Conservation (phyloP, 2,797 vertebrate species). For the Ptychobarbus kaznakovi region DNA sequence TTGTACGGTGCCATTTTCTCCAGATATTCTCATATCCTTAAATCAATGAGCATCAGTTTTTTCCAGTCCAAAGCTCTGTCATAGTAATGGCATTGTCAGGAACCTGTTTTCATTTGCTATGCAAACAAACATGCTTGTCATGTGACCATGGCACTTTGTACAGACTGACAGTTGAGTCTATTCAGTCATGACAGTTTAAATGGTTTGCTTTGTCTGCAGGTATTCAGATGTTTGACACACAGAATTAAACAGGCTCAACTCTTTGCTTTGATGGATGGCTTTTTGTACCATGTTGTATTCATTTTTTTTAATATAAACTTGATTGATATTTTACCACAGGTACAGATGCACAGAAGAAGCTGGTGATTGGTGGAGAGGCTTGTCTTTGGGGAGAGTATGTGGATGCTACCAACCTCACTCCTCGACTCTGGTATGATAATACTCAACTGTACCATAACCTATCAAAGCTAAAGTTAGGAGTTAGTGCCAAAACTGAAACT, state of each 20-base stretch:
- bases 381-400: slow-evolving; percentile 98
- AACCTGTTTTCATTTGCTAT: neutral
- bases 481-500: neutral
- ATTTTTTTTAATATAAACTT: neutral
- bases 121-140: slow-evolving; percentile 8
- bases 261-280: neutral
- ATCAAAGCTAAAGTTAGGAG: neutral
- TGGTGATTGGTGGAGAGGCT: slow-evolving; percentile 95
- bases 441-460: neutral
- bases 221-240: neutral
- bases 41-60: neutral
- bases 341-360: slow-evolving; percentile 84
- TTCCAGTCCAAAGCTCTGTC: neutral
- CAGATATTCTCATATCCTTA: neutral
- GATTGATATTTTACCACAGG: slow-evolving; percentile 73
- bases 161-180: neutral
- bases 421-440: slow-evolving; percentile 88
- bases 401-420: slow-evolving; percentile 90
- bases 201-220: neutral
- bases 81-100: neutral
- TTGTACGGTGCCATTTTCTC: neutral
- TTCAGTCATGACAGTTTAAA: neutral
- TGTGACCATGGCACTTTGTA: slow-evolving; percentile 12
- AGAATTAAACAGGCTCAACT: neutral
- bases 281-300: neutral